Evolutionary conservation across 2,113 vertebrate genomes (phyloP), one percentile per base, ranked within the genome.

Genomic region (Regulus satrapa): DNA sequence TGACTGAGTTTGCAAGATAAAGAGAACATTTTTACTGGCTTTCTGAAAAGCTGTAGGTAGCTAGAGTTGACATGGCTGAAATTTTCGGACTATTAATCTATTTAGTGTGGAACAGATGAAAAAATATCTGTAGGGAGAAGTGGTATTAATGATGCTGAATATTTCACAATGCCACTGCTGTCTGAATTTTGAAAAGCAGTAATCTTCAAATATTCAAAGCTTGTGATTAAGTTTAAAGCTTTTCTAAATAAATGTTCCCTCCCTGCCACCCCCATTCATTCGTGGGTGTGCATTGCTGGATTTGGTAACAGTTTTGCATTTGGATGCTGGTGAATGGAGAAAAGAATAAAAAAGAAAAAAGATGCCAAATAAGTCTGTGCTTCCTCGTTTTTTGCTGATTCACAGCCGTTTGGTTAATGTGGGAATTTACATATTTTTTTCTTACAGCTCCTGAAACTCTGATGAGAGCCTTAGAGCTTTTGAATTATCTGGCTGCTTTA

Each of bases 401-500:
- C 23, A 87, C 82, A 93, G 51, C 36, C 64, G 15, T 83, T 95
- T 85, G 40, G 92, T 81, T 97, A 94, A 95, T 74, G n/a, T 76
- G 29, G 3, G 1, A 79, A n/a, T 41, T 62, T 75, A 43, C 72
- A 4, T 77, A 2, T 40, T 59, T 88, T 69, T 90, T 72, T 66
- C 41, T 92, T 62, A n/a, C 94, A 99, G 99, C 99, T 97, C 99
- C 99, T 72, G 99, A 99, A 98, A 99, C 99, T 83, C 98, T 99
- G 97, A 99, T 99, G 99, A 98, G 99, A 97, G 99, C 99, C 79
- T 97, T 99, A 96, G 99, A 99, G 98, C 98, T 99, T 97, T 97
- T 99, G 97, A 99, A 99, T 98, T 99, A 99, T 91, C 96, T 99
- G 96, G 99, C 99, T 84, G 99, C 99, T 78, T 98, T 99, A 97